A percentile compares a stretch with the other conserved stretches of the same genome.
Conservation (phyloP, 92 coral and sea anemone species). For the Blastomussa wellsi region DNA sequence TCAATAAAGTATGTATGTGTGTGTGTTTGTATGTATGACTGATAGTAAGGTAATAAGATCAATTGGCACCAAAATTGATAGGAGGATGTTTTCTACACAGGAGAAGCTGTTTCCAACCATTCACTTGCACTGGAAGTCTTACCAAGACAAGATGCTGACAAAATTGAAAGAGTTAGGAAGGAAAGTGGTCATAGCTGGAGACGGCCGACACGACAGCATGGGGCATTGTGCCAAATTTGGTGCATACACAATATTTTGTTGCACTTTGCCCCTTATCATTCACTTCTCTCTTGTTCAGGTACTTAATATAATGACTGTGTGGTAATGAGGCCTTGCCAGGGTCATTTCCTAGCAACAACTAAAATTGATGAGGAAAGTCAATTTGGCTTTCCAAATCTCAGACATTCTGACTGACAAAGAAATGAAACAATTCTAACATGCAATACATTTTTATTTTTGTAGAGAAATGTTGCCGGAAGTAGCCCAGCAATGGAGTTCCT, state of each 20-base stretch:
- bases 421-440: neutral
- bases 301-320: neutral
- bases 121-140: constrained; percentile 44
- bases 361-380: neutral
- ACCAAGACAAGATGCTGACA: constrained; percentile 15
- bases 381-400: no score
- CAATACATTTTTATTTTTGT: constrained; percentile 29
- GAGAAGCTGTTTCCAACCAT: constrained; percentile 52
- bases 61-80: no score
- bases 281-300: constrained; percentile 73
- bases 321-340: neutral
- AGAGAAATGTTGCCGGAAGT: constrained; percentile 68
- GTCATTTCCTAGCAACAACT: neutral
- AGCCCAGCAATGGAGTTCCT: no score
- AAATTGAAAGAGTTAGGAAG: constrained; percentile 17
- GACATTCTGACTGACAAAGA: neutral
- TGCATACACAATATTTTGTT: constrained; percentile 57
- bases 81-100: no score
- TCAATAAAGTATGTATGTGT: no score
- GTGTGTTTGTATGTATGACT: no score
- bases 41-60: no score
- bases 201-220: constrained; percentile 71
- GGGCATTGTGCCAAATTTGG: constrained; percentile 71
- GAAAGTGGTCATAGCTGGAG: constrained; percentile 59
- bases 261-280: constrained; percentile 49